phyloP scores from a whole-genome alignment of 1,140 invertebrate species.

The Coptotermes formosanus region DNA sequence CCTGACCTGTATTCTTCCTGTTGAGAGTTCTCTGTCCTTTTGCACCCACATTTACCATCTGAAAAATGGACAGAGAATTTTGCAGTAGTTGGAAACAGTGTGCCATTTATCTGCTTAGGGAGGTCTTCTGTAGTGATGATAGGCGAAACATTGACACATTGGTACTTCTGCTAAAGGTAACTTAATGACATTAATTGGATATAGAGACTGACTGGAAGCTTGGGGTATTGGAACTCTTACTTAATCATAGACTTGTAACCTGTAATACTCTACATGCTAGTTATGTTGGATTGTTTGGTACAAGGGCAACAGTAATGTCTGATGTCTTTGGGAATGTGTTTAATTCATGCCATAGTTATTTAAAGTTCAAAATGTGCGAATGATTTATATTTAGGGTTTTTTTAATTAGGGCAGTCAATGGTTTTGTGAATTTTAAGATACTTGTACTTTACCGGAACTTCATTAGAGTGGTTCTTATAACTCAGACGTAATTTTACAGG shows the following conservation, averaged over 20 bases:
- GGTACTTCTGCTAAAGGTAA: not conserved
- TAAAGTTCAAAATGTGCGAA: not conserved
- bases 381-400: not conserved
- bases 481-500: too few relatives aligned
- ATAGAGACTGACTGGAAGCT: not conserved
- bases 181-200: not conserved
- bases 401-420: not conserved
- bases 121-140: not conserved
- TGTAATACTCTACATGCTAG: too few relatives aligned
- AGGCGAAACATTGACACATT: not conserved
- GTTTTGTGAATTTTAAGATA: too few relatives aligned
- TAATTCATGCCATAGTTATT: not conserved
- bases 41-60: constrained; percentile 31
- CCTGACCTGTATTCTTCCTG: not conserved
- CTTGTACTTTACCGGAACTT: too few relatives aligned
- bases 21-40: not conserved
- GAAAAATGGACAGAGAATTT: constrained; percentile 16
- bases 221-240: not conserved
- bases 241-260: not conserved
- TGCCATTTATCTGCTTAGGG: not conserved
- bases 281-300: not conserved
- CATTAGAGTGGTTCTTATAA: too few relatives aligned
- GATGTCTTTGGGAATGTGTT: not conserved
- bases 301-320: not conserved
- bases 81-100: not conserved